Evolutionary conservation across 2,797 vertebrate species (phyloP), one percentile per base, ranked within the genome.

Genomic region (Typhlichthys subterraneus): DNA sequence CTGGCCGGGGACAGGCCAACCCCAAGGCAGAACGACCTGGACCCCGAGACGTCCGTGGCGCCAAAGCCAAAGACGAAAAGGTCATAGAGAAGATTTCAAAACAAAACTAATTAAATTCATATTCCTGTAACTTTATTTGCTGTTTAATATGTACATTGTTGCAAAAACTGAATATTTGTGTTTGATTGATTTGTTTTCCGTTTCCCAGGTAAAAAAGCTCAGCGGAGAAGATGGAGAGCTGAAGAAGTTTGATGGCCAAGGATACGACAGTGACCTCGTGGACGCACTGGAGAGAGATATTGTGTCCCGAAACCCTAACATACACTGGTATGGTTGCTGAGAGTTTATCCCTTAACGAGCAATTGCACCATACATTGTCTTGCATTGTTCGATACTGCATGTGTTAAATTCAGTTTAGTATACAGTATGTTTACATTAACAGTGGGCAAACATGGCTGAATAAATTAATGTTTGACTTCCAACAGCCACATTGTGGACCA

Each of bases 211-310:
- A 78, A 97, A 95, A 81, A 98, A 96, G 87, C 91, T 80, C 61
- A 45, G 56, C 11, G 94, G 90, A 75, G 96, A 98, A 59, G 96
- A 96, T 47, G 86, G 72, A 29, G 97, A 98, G 72, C 85, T 95
- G 57, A 95, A 92, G 82, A 97, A 91, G 88, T 99, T 98, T 92
- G 97, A 98, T 74, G 92, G 94, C 59, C 87, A 89, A 0, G 96
- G 97, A 61, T 93, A 97, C 4, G 96, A 99, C 88, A 94, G 92
- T 68, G 96, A 99, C 71, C 83, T 99, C 67, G 92, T 99, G 12
- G 96, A 98, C 57, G 92, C 94, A 10, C 91, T 99, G 51, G 98
- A 99, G 81, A 95, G 96, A 88, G 98, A 99, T 71, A 99, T 99
- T 14, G 93, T 99, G 12, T 99, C 97, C 57, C 94, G 95, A 69